A percentile compares a stretch with the other conserved stretches of the same genome.
Evolutionary conservation across 2,888 invertebrate genomes (phyloP).

Genomic region (Sycophila texana): DNA sequence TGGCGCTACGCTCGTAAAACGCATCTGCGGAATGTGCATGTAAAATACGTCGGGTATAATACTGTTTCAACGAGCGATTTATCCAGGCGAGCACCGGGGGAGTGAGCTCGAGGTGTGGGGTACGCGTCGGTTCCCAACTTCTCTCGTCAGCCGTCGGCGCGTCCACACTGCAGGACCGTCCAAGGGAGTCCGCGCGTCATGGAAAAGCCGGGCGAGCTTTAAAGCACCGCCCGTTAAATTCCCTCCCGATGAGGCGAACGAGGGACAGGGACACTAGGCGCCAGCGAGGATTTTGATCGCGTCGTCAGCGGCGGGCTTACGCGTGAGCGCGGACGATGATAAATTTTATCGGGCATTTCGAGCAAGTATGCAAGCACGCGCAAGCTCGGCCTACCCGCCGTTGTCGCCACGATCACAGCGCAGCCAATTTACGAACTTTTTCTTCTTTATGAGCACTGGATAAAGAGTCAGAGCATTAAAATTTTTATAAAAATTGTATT

Average conservation of each 20-base stretch:
- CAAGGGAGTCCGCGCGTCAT: not conserved
- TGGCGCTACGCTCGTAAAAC: conserved; percentile 61
- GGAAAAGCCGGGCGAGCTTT: conserved; percentile 37
- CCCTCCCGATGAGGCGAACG: conserved; percentile 16
- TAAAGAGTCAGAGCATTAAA: too few species aligned
- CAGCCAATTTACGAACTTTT: not conserved
- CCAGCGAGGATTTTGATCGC: conserved; percentile 24
- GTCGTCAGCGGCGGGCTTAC: not conserved
- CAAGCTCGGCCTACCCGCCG: not conserved
- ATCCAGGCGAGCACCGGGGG: conserved; percentile 52
- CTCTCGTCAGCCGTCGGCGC: conserved; percentile 57
- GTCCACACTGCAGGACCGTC: not conserved
- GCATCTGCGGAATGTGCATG: conserved; percentile 64
- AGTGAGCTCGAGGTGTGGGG: not conserved
- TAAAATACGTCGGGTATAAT: conserved; percentile 62
- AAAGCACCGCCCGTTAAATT: conserved; percentile 54
- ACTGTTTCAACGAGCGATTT: conserved; percentile 61
- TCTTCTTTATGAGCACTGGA: not conserved
- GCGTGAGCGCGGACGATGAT: conserved; percentile 12
- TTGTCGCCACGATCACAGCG: conserved; percentile 5
- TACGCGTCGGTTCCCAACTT: conserved; percentile 54
- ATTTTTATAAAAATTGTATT: too few species aligned
- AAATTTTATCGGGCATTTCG: conserved; percentile 42
- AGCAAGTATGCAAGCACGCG: not conserved
- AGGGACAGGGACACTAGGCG: not conserved